Conservation (phyloP, 2,113 vertebrate genomes). For the Pangasianodon gigas region DNA sequence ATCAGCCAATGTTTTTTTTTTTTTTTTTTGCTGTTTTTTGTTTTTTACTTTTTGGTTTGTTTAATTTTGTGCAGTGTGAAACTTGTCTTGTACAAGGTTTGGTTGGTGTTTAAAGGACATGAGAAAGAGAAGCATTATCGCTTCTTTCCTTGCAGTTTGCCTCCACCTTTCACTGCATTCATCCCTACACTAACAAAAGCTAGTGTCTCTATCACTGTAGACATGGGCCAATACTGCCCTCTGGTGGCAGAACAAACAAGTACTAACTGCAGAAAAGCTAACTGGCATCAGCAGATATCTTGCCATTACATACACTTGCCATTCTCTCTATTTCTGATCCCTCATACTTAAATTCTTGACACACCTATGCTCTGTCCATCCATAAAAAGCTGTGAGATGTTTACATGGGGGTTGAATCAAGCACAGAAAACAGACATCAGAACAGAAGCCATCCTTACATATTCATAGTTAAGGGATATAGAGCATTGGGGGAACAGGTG, state of each 20-base stretch:
- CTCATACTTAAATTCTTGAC: neutral
- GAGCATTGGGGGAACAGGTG: neutral
- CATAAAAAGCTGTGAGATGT: slow-evolving; percentile 56
- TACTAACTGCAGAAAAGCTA: slow-evolving; percentile 46
- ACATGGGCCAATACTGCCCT: slow-evolving; percentile 29
- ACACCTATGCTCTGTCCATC: slow-evolving; percentile 21
- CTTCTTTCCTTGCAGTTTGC: neutral
- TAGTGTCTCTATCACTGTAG: slow-evolving; percentile 44
- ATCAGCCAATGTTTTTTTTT: neutral
- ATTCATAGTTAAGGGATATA: slow-evolving; percentile 45
- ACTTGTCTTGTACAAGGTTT: slow-evolving; percentile 52
- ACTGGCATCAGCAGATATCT: slow-evolving; percentile 34
- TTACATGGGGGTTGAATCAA: slow-evolving; percentile 64
- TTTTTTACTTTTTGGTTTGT: neutral
- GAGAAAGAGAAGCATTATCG: slow-evolving; percentile 25
- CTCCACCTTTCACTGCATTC: slow-evolving; percentile 9
- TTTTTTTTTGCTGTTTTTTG: too few species aligned
- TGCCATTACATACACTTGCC: slow-evolving; percentile 52
- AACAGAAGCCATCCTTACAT: slow-evolving; percentile 47
- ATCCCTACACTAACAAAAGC: slow-evolving; percentile 56
- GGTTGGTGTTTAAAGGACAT: slow-evolving; percentile 54
- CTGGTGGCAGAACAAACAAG: slow-evolving; percentile 37
- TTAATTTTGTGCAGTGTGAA: slow-evolving; percentile 32
- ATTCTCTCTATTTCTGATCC: slow-evolving; percentile 53
- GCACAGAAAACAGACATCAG: slow-evolving; percentile 52